Evolutionary conservation across 2,113 vertebrate genomes (phyloP).

Genomic region (Marmota monax): DNA sequence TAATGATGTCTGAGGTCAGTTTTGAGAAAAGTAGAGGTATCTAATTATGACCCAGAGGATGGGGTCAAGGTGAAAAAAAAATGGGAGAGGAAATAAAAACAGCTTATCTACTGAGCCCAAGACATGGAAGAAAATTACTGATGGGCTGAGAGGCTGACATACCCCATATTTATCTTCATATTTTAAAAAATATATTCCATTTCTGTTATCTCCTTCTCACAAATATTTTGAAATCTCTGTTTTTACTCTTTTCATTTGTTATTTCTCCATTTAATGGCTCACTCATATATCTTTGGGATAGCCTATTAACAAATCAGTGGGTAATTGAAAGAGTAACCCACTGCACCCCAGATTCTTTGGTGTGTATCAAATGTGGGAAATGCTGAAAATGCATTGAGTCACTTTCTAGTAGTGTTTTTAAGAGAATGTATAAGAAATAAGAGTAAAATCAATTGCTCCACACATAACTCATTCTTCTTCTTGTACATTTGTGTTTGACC

Average conservation of each 20-base stretch:
- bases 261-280: neutral
- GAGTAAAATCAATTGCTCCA: neutral
- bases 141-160: neutral
- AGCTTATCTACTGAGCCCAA: neutral
- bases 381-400: neutral
- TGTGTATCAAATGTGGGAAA: neutral
- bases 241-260: neutral
- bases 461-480: neutral
- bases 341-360: neutral
- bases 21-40: neutral
- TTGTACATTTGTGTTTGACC: neutral
- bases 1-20: neutral
- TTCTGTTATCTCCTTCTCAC: neutral
- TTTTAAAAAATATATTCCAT: neutral
- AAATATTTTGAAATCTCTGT: neutral
- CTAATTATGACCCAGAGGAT: neutral
- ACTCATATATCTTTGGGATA: neutral
- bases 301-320: neutral
- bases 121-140: neutral
- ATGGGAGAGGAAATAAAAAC: neutral
- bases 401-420: neutral
- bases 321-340: neutral
- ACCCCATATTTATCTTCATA: neutral
- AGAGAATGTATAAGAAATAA: neutral
- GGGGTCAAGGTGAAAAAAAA: neutral